Base-by-base conservation (phyloP, 2,797 vertebrate genomes). In the Xiphorhynchus erythropygius region DNA sequence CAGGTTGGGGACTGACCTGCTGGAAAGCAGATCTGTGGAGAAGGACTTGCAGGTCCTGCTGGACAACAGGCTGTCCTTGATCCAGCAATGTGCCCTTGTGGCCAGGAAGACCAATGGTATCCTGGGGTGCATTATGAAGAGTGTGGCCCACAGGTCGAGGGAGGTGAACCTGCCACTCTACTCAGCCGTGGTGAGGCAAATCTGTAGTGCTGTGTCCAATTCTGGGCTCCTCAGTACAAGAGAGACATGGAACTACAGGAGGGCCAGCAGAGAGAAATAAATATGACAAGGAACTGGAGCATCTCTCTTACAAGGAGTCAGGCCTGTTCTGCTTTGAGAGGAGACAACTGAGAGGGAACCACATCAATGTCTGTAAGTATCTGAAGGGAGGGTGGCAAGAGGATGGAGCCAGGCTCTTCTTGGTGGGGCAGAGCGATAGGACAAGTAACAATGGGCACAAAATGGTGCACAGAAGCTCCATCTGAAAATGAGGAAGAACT, bases 61-160 rank as follows among this genome's bases (percentile, higher is more conserved):
- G 37, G 24, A 39, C 24, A 39, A 6, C 14, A 35, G 37, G 21
- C 44, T 78, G 24, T 41, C 44, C 44, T 24, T 27, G 44, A 30
- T 18, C 42, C 42, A 70, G 17, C 37, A 52, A 18, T 39, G 63
- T 64, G 50, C 28, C 50, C 37, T 64, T 28, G 28, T 46, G 79
- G 21, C 12, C 44, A 41, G 27, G 24, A 83, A 30, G 4, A 47
- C 41, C 15, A 19, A 11, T 49, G 27, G 4, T 4, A 6, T 56
- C 24, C 37, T 77, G 44, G 18, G 3, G 11, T 64, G 7, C 30
- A 4, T 10, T 41, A 13, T 37, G 52, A 57, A 46, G 10, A 64
- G 6, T 32, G 18, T 1, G 35, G 11, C 25, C 49, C 50, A 11
- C 3, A 46, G 21, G 24, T 8, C 1, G 1, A 17, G n/a, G 44